Evolutionary conservation across 1,140 invertebrate species (phyloP), one percentile per base, ranked within the genome.

Genomic region (Metopolophium dirhodum): DNA sequence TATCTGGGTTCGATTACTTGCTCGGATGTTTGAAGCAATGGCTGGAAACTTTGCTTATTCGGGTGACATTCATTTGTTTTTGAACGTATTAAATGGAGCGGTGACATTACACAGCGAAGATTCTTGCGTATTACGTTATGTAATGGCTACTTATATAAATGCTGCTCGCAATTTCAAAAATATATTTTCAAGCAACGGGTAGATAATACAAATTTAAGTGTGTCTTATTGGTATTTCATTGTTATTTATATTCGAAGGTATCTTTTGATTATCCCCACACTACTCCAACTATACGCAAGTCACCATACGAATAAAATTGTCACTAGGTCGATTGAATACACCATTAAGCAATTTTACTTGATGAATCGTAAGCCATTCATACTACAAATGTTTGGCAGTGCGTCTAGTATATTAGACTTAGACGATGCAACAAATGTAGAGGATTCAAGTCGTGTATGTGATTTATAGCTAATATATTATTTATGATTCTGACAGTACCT

Each of bases 291-390:
- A 47, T 99, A 99, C 95, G 98, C 98, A 9, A 99, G 99, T 94
- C 98, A 99, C 95, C 99, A 99, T 96, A 99, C 98, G 0, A 99
- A 99, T 95, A 97, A 97, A 95, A 95, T 99, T 35, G 97, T 99
- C 1, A 99, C 98, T 2, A 97, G 98, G 1, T 99, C 99, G 0
- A 98, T 99, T 88, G 99, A 99, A 95, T 99, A 99, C 95, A 98
- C 98, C 0, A 99, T 99, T 14, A 99, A 99, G 95, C 99, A 99
- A 95, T 99, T 99, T 95, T 99, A 99, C 95, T 96, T 99, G 88
- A 97, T 99, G 95, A 99, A 99, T 95, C 96, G 99, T 93, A 99
- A 99, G 95, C 99, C 99, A 3, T 99, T 99, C 95, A 98, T 99
- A 94, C 96, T 99, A 41, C 98, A 99, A 96, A 99, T 99, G 98